Base-by-base conservation (phyloP, 2,113 vertebrate genomes). In the Monopterus albus region DNA sequence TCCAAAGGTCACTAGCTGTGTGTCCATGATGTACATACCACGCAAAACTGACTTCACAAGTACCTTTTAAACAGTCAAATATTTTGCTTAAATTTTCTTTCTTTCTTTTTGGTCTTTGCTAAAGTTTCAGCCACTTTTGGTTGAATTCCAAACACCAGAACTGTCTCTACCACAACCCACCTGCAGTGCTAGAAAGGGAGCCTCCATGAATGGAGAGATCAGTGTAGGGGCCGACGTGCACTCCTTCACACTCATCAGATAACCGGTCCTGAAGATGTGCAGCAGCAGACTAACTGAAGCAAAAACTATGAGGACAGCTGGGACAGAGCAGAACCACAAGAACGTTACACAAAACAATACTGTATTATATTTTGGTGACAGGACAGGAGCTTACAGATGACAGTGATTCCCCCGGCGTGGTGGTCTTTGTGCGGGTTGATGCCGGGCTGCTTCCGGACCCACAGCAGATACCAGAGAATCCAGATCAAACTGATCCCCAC, bases 291-390 rank as follows among this genome's bases (percentile, higher is more conserved):
- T 95, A 87, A 93, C 95, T 6, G 38, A 85, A 35, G 92, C 93
- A 0, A 98, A 96, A 8, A 96, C 85, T 45, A 94, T 13, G 20
- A 98, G 90, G n/a, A 94, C 96, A 49, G 92, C 96, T 98, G 91
- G 39, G n/a, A 5, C 79, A 62, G 21, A 51, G 15, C 13, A 12
- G 51, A 29, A 56, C 23, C n/a, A n/a, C n/a, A n/a, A n/a, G n/a
- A n/a, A n/a, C n/a, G n/a, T n/a, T n/a, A n/a, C n/a, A n/a, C n/a
- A n/a, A n/a, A n/a, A n/a, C n/a, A n/a, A n/a, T n/a, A n/a, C n/a
- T n/a, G n/a, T n/a, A n/a, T n/a, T n/a, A n/a, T n/a, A n/a, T n/a
- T n/a, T n/a, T n/a, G n/a, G n/a, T n/a, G n/a, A n/a, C n/a, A n/a
- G n/a, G n/a, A 11, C 0, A 0, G 15, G 6, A 7, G 17, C 77